Evolutionary conservation across 2,888 invertebrate genomes (phyloP).

Genomic region (Pecten maximus): DNA sequence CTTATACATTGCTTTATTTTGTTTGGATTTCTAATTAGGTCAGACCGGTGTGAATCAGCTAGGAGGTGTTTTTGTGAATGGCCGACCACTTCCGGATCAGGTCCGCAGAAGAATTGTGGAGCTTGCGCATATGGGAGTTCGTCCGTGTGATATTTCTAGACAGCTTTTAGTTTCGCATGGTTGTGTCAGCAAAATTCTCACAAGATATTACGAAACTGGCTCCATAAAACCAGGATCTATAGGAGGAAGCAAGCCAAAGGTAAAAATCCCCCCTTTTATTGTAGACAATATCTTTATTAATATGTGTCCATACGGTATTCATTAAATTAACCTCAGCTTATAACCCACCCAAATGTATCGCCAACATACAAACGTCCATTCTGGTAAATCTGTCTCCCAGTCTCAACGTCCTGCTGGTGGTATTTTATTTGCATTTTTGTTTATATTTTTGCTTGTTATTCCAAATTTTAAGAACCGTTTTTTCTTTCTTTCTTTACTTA

Average conservation of each 20-base stretch:
- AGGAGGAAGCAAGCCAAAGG: constrained; percentile 97
- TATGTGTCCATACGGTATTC: no score
- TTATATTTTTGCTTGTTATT: not conserved
- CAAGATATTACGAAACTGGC: constrained; percentile 97
- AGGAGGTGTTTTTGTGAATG: constrained; percentile 98
- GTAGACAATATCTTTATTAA: not conserved
- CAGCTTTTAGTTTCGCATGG: constrained; percentile 98
- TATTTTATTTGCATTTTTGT: not conserved
- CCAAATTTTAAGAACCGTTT: not conserved
- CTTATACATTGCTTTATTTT: no score
- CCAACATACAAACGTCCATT: not conserved
- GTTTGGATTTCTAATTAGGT: no score
- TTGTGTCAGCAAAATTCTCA: constrained; percentile 97
- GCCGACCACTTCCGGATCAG: constrained; percentile 97
- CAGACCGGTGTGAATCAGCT: constrained; percentile 98
- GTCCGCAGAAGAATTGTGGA: constrained; percentile 96
- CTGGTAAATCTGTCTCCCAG: no score
- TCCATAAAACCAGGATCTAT: constrained; percentile 97
- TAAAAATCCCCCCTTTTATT: constrained; percentile 80
- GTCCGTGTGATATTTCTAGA: constrained; percentile 97
- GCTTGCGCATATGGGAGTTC: constrained; percentile 94
- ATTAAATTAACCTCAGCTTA: not conserved
- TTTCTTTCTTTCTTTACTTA: no score
- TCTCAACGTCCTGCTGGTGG: not conserved
- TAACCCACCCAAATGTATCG: no score